Evolutionary conservation across 1,140 invertebrate genomes (phyloP).

Genomic region (Nomia melanderi): DNA sequence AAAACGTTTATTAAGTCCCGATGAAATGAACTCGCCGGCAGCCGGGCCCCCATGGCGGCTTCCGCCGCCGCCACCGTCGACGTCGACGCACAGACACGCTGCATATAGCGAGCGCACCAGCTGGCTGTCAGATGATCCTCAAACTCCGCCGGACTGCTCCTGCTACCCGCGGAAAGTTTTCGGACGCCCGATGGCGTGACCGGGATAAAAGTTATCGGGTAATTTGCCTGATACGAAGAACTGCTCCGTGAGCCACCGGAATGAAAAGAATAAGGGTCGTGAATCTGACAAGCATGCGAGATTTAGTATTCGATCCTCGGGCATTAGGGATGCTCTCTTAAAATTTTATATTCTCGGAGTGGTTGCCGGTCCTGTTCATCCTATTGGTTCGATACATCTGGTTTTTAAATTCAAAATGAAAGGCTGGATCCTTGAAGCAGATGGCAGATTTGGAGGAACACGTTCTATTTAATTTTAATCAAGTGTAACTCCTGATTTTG

Average conservation of each 20-base stretch:
- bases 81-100: neutral
- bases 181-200: conserved; percentile 25
- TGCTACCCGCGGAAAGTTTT: conserved; percentile 31
- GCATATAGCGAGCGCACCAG: conserved; percentile 29
- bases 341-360: neutral
- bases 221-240: conserved; percentile 49
- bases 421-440: too few relatives aligned
- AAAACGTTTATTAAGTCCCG: conserved; percentile 65
- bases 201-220: conserved; percentile 52
- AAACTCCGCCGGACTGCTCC: conserved; percentile 27
- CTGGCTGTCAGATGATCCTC: conserved; percentile 47
- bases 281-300: neutral
- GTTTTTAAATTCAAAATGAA: too few relatives aligned
- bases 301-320: neutral
- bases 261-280: neutral
- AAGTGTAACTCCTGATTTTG: too few relatives aligned
- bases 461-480: too few relatives aligned
- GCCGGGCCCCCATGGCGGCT: too few relatives aligned
- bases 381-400: too few relatives aligned
- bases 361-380: too few relatives aligned
- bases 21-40: conserved; percentile 58
- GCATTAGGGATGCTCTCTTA: too few relatives aligned
- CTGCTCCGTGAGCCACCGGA: neutral
- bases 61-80: too few relatives aligned
- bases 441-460: too few relatives aligned